Base-by-base conservation (phyloP, 2,113 vertebrate species). In the Notiomystis cincta region DNA sequence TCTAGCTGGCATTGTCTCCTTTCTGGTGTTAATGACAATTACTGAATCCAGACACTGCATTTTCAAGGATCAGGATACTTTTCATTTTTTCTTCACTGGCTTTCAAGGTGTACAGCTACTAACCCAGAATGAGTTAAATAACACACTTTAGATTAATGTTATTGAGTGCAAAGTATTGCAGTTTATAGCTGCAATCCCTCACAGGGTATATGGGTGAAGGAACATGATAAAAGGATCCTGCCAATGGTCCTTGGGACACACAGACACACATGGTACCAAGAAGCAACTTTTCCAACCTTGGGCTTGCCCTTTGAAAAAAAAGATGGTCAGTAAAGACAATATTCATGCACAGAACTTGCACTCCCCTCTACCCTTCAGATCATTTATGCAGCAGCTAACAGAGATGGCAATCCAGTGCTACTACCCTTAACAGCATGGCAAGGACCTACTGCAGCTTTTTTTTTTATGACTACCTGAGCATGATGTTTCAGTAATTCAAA, bases 91-190 rank as follows among this genome's bases (percentile, higher is more conserved):
- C 92, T 86, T 97, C 95, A 88, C 53, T 64, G 67, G 47, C 95
- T 97, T 96, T 98, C 97, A 98, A 98, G 96, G 96, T 94, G 94
- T 98, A 86, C 45, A 60, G 87, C 92, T 96, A 98, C 97, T 96
- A 96, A 96, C 89, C 65, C 92, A 92, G 73, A 94, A 30, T 84
- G 92, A 91, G 78, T 93, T 93, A 93, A 92, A 95, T 93, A 95
- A 87, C 78, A 88, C 95, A 72, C 82, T 96, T 82, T 82, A 96
- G 96, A 97, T 97, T 90, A 95, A 97, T 96, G 88, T 61, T 65
- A 89, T 71, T 61, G 82, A 93, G 83, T n/a, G 64, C 85, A 81
- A 51, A 95, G 91, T 42, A 20, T 80, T 96, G 96, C 95, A 95
- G 94, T 67, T 95, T 93, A 89, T 91, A 45, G 42, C 93, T 94